A percentile compares a stretch with the other conserved stretches of the same genome.
Evolutionary conservation across 2,113 vertebrate genomes (phyloP).

Genomic region (Gobiocypris rarus): DNA sequence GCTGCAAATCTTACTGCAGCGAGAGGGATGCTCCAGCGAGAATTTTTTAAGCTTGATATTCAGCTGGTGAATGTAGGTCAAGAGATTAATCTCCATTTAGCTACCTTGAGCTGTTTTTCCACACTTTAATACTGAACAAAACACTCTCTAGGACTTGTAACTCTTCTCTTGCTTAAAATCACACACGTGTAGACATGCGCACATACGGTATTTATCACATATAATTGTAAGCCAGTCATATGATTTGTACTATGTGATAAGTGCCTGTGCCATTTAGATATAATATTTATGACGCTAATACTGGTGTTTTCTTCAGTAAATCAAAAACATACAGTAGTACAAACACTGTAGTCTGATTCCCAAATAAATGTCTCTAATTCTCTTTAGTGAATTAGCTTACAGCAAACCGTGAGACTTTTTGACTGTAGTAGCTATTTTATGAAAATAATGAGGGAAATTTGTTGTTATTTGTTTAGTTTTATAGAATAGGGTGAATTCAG

Average conservation of each 20-base stretch:
- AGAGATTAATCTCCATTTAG: slow-evolving; percentile 49
- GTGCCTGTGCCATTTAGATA: neutral
- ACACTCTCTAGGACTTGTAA: neutral
- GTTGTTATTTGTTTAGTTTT: too few relatives aligned
- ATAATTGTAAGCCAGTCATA: neutral
- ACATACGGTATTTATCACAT: neutral
- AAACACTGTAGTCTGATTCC: neutral
- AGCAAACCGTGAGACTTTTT: too few relatives aligned
- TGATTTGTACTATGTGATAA: neutral
- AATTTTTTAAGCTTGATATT: slow-evolving; percentile 41
- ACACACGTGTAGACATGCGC: neutral
- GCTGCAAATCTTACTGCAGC: slow-evolving; percentile 20
- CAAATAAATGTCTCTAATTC: neutral
- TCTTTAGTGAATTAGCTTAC: neutral
- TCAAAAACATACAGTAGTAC: neutral
- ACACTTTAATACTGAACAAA: slow-evolving; percentile 38
- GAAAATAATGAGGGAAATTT: too few relatives aligned
- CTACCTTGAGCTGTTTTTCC: slow-evolving; percentile 38
- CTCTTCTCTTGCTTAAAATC: neutral
- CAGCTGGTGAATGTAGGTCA: slow-evolving; percentile 45
- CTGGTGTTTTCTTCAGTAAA: neutral
- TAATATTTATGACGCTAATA: neutral
- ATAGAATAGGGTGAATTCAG: too few relatives aligned
- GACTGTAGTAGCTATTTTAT: too few relatives aligned
- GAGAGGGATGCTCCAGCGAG: slow-evolving; percentile 16